Base-by-base conservation (phyloP, 2,797 vertebrate genomes). In the Sebastes taczanowskii region DNA sequence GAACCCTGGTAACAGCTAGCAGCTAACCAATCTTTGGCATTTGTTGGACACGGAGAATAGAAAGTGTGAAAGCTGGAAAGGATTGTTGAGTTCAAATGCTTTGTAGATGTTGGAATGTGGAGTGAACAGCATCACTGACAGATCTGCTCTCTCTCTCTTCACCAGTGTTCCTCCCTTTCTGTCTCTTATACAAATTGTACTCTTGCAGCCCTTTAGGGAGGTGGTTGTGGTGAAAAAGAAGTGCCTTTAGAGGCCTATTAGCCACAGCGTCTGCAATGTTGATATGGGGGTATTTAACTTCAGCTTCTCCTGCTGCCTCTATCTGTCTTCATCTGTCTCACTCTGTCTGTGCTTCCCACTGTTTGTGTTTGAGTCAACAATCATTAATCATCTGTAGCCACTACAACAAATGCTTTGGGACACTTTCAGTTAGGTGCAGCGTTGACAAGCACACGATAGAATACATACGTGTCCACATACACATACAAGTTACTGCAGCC, bases 311-410 rank as follows among this genome's bases (percentile, higher is more conserved):
- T 75, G 85, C 81, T 87, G 81, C 89, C 83, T 90, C 84, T 78
- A 86, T 91, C 88, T 81, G 86, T 91, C 90, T 92, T 89, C 92
- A 91, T 94, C 88, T 82, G 89, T 92, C 87, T 93, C 82, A 85
- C 83, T 90, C 83, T 86, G 80, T 89, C 88, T 88, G 29, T 67
- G 86, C 85, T 89, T 92, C 83, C 85, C 61, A 78, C 74, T 82
- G 89, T 92, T 92, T 91, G 84, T 84, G 89, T 92, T 88, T 90
- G 86, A 90, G 92, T 94, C 92, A 92, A 89, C 83, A 87, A 86
- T 85, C 91, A 93, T 95, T 93, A 90, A 91, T 93, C 89, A 90
- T 88, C 78, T 73, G 78, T 20, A 74, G 83, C 82, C 32, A 32
- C 62, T 72, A 70, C 74, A 82, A 81, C 82, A 90, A 90, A 86